phyloP scores from a whole-genome alignment of 2,797 vertebrate species.

The Platyrinchus mystaceus region DNA sequence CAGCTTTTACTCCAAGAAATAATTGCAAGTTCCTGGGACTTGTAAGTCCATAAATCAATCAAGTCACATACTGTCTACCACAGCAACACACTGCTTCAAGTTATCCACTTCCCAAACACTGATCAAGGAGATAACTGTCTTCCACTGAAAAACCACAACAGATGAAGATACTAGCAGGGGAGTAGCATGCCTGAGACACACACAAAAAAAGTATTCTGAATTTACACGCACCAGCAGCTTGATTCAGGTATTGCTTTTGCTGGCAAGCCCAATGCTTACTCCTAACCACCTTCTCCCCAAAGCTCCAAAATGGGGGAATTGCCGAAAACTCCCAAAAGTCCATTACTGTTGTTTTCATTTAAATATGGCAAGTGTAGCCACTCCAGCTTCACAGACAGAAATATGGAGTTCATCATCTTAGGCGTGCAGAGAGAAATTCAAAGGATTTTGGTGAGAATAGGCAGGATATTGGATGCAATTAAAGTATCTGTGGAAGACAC shows the following conservation, averaged over 20 bases:
- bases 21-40: too few relatives aligned
- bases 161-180: too few relatives aligned
- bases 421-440: not conserved
- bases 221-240: not conserved
- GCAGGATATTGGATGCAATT: not conserved
- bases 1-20: too few relatives aligned
- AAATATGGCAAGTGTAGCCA: not conserved
- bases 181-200: too few relatives aligned
- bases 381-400: not conserved
- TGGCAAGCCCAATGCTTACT: not conserved
- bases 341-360: not conserved
- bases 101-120: too few relatives aligned
- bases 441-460: not conserved
- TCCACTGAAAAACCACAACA: too few relatives aligned
- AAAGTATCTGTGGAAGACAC: not conserved
- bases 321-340: not conserved
- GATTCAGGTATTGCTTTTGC: not conserved
- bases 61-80: too few relatives aligned
- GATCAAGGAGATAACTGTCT: too few relatives aligned
- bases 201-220: too few relatives aligned
- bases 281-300: not conserved
- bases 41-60: too few relatives aligned
- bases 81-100: too few relatives aligned
- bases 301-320: not conserved
- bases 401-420: accelerated